Conservation (phyloP, 2,888 invertebrate species). For the Ophion costatus region DNA sequence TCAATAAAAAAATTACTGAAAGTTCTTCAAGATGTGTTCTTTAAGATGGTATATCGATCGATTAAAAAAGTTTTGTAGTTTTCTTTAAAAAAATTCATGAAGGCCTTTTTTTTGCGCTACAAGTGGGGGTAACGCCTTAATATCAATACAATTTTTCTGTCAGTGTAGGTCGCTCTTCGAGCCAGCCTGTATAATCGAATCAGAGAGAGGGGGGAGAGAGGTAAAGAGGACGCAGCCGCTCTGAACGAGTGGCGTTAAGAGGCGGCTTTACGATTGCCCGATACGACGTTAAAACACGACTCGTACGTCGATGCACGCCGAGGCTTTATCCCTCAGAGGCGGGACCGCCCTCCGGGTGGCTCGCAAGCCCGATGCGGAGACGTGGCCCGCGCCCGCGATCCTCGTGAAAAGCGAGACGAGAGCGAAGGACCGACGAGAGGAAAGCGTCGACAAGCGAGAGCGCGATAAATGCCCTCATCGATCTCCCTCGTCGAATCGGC, state of each 20-base stretch:
- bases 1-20: no score
- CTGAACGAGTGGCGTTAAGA: constrained; percentile 45
- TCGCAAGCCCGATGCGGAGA: not conserved
- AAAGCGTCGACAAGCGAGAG: constrained; percentile 21
- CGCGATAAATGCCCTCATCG: constrained; percentile 63
- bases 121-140: no score
- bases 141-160: no score
- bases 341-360: not conserved
- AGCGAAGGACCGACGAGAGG: constrained; percentile 2
- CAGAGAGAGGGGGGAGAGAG: not conserved
- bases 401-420: constrained; percentile 27
- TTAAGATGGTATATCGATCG: no score
- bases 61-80: no score
- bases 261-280: constrained; percentile 52
- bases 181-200: constrained; percentile 13
- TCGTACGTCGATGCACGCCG: constrained; percentile 9
- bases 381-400: not conserved
- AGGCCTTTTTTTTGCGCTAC: no score
- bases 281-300: constrained; percentile 23
- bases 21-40: no score
- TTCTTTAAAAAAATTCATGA: no score
- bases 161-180: no score
- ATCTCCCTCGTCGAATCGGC: constrained; percentile 23
- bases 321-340: constrained; percentile 43
- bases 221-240: constrained; percentile 8